Conservation (phyloP, 1,140 invertebrate species). For the Dendrolimus kikuchii region DNA sequence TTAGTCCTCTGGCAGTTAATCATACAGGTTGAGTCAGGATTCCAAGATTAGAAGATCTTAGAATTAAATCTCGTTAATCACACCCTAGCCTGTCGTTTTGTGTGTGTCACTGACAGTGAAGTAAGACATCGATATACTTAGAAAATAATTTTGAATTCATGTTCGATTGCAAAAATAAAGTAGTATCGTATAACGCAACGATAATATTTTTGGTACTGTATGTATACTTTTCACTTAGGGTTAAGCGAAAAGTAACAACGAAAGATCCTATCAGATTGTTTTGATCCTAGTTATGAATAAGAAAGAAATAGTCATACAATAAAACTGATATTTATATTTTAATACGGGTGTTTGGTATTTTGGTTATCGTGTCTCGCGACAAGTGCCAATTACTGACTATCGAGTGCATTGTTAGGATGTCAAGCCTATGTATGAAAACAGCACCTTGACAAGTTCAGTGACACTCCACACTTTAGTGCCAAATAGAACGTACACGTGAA, state of each 20-base stretch:
- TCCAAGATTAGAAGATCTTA: neutral
- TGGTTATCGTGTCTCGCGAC: neutral
- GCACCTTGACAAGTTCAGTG: constrained; percentile 29
- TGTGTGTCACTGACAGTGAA: constrained; percentile 48
- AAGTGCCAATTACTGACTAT: constrained; percentile 22
- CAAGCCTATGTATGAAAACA: constrained; percentile 12
- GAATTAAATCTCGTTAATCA: constrained; percentile 10
- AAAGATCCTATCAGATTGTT: no score
- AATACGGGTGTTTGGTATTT: neutral
- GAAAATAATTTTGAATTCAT: constrained; percentile 33
- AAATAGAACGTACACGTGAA: constrained; percentile 16
- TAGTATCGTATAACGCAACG: no score
- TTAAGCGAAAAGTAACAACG: no score
- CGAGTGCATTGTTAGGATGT: constrained; percentile 8
- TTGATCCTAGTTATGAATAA: no score
- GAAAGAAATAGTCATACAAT: no score
- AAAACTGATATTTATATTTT: no score
- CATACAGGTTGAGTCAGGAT: no score
- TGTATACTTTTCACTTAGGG: no score
- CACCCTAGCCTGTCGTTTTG: constrained; percentile 1
- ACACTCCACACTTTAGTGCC: constrained; percentile 24
- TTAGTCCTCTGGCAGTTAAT: no score
- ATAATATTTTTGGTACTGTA: no score
- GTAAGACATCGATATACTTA: constrained; percentile 39
- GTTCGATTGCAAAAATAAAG: constrained; percentile 9